A percentile compares a stretch with the other conserved stretches of the same genome.
Conservation (phyloP, 2,888 invertebrate genomes). For the Crossocerus cetratus region DNA sequence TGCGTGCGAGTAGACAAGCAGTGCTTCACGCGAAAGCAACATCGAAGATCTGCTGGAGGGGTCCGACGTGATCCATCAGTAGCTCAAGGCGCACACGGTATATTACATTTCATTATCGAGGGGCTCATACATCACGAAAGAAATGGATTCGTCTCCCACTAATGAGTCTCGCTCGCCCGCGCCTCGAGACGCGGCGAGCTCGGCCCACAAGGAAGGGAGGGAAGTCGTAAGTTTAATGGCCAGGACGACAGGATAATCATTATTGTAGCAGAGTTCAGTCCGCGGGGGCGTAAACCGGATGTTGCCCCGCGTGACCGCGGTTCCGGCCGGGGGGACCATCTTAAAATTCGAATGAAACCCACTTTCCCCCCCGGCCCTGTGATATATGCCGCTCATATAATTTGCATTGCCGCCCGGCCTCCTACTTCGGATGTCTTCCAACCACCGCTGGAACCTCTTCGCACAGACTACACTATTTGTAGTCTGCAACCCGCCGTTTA, state of each 20-base stretch:
- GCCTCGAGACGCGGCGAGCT: slow-evolving; percentile 20
- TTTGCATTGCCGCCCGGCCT: slow-evolving; percentile 30
- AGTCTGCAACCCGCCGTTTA: slow-evolving; percentile 5
- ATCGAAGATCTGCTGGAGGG: too few relatives aligned
- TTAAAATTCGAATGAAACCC: slow-evolving; percentile 26
- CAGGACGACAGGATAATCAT: slow-evolving; percentile 55
- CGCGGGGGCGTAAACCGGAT: slow-evolving; percentile 57
- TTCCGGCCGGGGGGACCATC: slow-evolving; percentile 35
- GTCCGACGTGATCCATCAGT: not conserved
- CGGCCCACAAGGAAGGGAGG: slow-evolving; percentile 30
- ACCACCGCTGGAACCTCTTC: not conserved
- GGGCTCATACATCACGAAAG: slow-evolving; percentile 29
- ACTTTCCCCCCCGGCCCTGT: not conserved
- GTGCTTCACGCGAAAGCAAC: too few relatives aligned
- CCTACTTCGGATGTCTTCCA: slow-evolving; percentile 1
- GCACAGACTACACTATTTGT: slow-evolving; percentile 5
- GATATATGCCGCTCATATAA: slow-evolving; percentile 19
- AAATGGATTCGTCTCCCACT: slow-evolving; percentile 30
- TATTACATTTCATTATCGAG: slow-evolving; percentile 23
- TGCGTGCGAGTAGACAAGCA: too few relatives aligned
- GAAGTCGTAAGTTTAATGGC: slow-evolving; percentile 54
- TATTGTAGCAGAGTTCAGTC: slow-evolving; percentile 42
- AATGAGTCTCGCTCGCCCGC: slow-evolving; percentile 34
- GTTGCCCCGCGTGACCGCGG: slow-evolving; percentile 43
- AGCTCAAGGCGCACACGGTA: slow-evolving; percentile 12